Percentiles rank a stretch among this genome's conserved stretches.
Evolutionary conservation across 2,888 invertebrate species (phyloP).

Genomic region (Dolichopus griseipennis): DNA sequence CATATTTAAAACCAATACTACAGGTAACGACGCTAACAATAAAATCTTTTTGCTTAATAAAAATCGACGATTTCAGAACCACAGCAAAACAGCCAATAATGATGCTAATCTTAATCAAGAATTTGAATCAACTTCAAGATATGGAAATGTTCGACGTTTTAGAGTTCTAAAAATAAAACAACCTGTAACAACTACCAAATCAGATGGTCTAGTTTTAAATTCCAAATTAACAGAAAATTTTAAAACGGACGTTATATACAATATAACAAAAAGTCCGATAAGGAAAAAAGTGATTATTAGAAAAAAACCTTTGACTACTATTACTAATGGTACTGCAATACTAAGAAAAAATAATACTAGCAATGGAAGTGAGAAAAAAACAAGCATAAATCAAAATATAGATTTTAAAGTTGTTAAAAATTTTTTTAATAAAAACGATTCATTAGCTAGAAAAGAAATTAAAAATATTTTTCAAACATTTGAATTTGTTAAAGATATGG

Average conservation of each 20-base stretch:
- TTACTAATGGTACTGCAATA: neutral
- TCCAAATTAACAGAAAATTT: neutral
- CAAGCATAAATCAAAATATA: neutral
- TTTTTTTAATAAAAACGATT: neutral
- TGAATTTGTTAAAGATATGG: neutral
- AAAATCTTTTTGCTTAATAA: constrained; percentile 29
- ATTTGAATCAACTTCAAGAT: neutral
- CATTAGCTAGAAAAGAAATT: neutral
- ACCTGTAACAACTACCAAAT: constrained; percentile 10
- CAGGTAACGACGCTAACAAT: neutral
- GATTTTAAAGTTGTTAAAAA: neutral
- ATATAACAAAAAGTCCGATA: neutral
- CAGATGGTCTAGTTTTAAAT: neutral
- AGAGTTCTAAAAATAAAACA: constrained; percentile 16
- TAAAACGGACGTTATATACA: neutral
- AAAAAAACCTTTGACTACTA: constrained; percentile 14
- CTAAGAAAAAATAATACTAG: neutral
- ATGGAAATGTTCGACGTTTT: constrained; percentile 14
- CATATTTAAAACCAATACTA: neutral
- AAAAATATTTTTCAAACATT: no score
- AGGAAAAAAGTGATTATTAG: constrained; percentile 9
- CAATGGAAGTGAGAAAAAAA: no score
- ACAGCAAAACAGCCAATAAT: constrained; percentile 20
- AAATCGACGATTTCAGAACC: constrained; percentile 42
- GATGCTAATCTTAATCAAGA: constrained; percentile 15